Conservation (phyloP, 2,888 invertebrate genomes). For the Nesidiocoris tenuis region DNA sequence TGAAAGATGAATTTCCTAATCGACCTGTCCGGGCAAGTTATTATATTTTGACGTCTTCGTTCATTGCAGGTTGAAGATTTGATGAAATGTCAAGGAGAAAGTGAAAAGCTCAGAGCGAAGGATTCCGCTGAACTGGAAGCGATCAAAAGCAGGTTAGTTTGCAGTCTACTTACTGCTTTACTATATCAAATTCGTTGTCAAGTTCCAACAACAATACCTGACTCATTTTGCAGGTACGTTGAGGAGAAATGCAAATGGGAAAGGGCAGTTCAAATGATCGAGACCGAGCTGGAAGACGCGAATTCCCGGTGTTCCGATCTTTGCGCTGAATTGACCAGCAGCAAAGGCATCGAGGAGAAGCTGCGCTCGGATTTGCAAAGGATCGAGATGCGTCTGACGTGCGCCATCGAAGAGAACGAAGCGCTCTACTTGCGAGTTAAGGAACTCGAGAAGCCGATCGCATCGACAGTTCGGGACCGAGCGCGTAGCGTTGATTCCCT, state of each 20-base stretch:
- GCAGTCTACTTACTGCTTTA: not conserved
- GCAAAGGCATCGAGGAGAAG: slow-evolving; percentile 56
- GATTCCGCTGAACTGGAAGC: slow-evolving; percentile 68
- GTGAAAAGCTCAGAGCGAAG: slow-evolving; percentile 68
- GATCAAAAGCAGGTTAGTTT: slow-evolving; percentile 59
- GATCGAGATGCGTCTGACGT: slow-evolving; percentile 51
- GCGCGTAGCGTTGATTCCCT: slow-evolving; percentile 74
- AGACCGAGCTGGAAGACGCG: slow-evolving; percentile 68
- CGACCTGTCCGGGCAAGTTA: not conserved
- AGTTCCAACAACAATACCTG: no score
- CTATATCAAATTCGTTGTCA: no score
- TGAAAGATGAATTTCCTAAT: not conserved
- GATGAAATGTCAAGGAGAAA: slow-evolving; percentile 74
- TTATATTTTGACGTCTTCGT: not conserved
- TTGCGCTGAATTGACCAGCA: slow-evolving; percentile 66
- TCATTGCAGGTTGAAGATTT: slow-evolving; percentile 66
- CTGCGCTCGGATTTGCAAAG: slow-evolving; percentile 46
- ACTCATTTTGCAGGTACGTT: slow-evolving; percentile 49
- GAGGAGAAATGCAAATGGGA: slow-evolving; percentile 68
- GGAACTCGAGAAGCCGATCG: slow-evolving; percentile 67
- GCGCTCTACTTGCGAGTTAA: slow-evolving; percentile 68
- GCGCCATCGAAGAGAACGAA: slow-evolving; percentile 74
- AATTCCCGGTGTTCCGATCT: slow-evolving; percentile 66
- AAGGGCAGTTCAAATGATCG: slow-evolving; percentile 62
- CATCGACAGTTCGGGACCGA: slow-evolving; percentile 58